Conservation (phyloP, 2,113 vertebrate genomes). For the Aramus guarauna region DNA sequence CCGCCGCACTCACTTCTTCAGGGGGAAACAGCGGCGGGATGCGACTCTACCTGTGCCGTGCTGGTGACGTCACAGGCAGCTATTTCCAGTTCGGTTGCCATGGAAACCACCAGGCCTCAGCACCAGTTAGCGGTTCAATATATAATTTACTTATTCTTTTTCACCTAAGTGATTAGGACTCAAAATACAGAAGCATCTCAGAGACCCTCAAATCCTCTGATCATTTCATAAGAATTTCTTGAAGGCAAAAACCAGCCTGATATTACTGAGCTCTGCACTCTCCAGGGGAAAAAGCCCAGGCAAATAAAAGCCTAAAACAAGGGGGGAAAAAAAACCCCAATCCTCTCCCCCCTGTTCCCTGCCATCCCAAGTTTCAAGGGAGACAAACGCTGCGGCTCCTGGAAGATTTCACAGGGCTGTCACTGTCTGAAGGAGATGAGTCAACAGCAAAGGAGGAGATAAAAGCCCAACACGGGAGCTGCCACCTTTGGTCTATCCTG, state of each 20-base stretch:
- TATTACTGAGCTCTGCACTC: slow-evolving; percentile 9
- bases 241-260: background rate
- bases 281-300: background rate
- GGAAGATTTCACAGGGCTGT: slow-evolving; percentile 7
- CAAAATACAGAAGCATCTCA: slow-evolving; percentile 65
- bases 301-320: slow-evolving; percentile 14
- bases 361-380: slow-evolving; percentile 5
- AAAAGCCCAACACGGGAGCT: background rate
- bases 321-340: background rate
- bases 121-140: slow-evolving; percentile 82
- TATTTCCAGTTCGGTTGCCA: slow-evolving; percentile 82
- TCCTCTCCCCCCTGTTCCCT: background rate
- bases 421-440: background rate
- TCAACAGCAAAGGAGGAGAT: background rate
- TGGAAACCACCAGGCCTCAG: slow-evolving; percentile 84
- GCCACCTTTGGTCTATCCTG: background rate
- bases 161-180: slow-evolving; percentile 71
- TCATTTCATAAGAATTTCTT: background rate
- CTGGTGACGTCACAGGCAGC: slow-evolving; percentile 73
- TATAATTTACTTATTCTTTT: slow-evolving; percentile 83
- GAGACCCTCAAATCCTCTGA: slow-evolving; percentile 18
- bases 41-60: slow-evolving; percentile 75
- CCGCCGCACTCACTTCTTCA: slow-evolving; percentile 57
- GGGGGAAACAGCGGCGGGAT: slow-evolving; percentile 62
- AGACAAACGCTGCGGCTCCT: background rate